Percentiles rank a stretch among this genome's conserved stretches.
These are phyloP conservation scores for Leptinotarsa rubiginosa DNA, from an alignment of 2,888 invertebrate genomes.

Conservation along the genomic window DNA sequence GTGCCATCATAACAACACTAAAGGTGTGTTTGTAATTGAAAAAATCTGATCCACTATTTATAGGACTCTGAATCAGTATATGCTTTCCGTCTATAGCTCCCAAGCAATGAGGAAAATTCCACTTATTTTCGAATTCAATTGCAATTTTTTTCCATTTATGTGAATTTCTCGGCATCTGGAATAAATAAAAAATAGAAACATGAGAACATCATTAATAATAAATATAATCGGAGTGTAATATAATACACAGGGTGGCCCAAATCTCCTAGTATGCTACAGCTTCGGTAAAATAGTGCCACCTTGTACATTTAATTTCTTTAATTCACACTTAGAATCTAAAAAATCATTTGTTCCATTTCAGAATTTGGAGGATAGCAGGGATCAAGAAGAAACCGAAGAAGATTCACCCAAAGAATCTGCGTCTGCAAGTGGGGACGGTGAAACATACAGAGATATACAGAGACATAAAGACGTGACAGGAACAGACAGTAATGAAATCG, in stretches of 20 bases:
- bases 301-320: too few relatives aligned
- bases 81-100: constrained; percentile 60
- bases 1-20: constrained; percentile 58
- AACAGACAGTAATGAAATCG: constrained; percentile 15
- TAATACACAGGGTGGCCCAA: not conserved
- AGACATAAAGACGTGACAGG: not conserved
- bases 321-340: too few relatives aligned
- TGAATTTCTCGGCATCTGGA: constrained; percentile 29
- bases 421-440: constrained; percentile 18
- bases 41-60: constrained; percentile 52
- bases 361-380: constrained; percentile 22
- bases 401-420: constrained; percentile 14
- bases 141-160: constrained; percentile 36
- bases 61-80: constrained; percentile 52
- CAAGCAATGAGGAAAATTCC: constrained; percentile 55
- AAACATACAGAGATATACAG: constrained; percentile 4
- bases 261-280: too few relatives aligned
- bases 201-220: constrained; percentile 1
- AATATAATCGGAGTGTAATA: not conserved
- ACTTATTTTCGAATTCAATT: constrained; percentile 30
- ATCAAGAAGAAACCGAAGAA: constrained; percentile 18
- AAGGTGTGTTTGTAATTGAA: constrained; percentile 57
- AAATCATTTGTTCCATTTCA: constrained; percentile 9
- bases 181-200: constrained; percentile 23
- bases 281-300: too few relatives aligned